Base-by-base conservation (phyloP, 2,888 invertebrate genomes). In the Mimachlamys varia region DNA sequence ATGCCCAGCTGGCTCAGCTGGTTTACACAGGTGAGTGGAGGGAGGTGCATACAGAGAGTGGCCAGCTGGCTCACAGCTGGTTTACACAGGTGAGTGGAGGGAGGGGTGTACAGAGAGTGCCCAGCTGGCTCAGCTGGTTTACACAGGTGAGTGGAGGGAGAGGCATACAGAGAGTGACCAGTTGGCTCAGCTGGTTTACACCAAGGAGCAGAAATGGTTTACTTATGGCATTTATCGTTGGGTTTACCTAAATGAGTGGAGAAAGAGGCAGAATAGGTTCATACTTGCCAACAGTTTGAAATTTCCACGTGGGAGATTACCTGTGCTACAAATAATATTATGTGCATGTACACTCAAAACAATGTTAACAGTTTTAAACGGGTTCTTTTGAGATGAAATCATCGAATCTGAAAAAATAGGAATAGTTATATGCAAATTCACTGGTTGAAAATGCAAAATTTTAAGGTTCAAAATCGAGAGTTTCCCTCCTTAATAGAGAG, bases 131-230 rank as follows among this genome's bases (percentile, higher is more conserved):
- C 96, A 99, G 99, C 97, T 98, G 99, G 95, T 99, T 99, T 96
- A 99, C 99, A 37, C 95, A 96, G 95, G 96, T 95, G 91, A 90
- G 88, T 89, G 3, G 7, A 95, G 99, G 99, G 97, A 99, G 99
- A 17, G 99, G 76, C 12, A 5, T 2, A n/a, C 13, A 22, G 62
- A 27, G 62, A 0, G 97, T 99, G 50, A 99, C 99, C 0, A 98
- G 98, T 95, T 99, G 99, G 0, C 99, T 99, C 96, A 99, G 99
- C 97, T 98, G 99, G 95, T 99, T 99, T 96, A 99, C 99, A 37
- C 95, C n/a, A n/a, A n/a, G n/a, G 99, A 99, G 98, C 0, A 97
- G 99, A 92, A 98, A 99, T 96, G 99, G 99, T 0, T 97, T 99
- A 53, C 99, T 99, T 0, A 98, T 98, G 95, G 99, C 99, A 0